These are phyloP conservation scores for Eilema caniola DNA, from an alignment of 2,888 invertebrate species.

Conservation along the genomic window DNA sequence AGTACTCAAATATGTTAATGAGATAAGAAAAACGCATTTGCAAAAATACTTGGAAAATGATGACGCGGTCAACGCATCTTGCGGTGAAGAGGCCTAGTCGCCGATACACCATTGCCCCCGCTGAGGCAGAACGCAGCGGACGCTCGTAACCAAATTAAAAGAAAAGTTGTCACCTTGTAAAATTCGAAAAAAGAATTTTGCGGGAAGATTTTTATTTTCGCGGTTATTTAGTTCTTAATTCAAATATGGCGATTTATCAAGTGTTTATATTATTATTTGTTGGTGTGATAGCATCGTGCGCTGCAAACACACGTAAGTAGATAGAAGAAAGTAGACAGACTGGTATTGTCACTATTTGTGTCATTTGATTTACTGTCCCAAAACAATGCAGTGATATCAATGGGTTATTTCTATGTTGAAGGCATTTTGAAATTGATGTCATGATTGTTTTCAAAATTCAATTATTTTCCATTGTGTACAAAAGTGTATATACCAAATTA, in stretches of 20 bases:
- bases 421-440: not conserved
- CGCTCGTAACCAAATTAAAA: conserved; percentile 54
- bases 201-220: conserved; percentile 12
- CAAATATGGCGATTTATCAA: conserved; percentile 69
- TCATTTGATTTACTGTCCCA: conserved; percentile 51
- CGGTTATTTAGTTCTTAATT: conserved; percentile 22
- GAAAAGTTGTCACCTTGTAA: conserved; percentile 36
- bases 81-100: conserved; percentile 56
- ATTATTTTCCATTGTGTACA: not conserved
- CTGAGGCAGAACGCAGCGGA: conserved; percentile 68
- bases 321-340: conserved; percentile 75
- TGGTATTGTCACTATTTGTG: conserved; percentile 58
- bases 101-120: conserved; percentile 69
- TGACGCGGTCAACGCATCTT: conserved; percentile 62
- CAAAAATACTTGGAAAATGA: conserved; percentile 42
- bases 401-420: not conserved
- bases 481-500: not conserved
- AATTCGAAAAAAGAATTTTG: conserved; percentile 34
- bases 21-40: conserved; percentile 38
- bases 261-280: conserved; percentile 70
- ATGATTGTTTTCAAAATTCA: not conserved
- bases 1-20: conserved; percentile 13
- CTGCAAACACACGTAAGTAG: conserved; percentile 80
- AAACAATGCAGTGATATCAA: conserved; percentile 7
- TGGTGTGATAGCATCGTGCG: conserved; percentile 67